These are phyloP conservation scores for Emmelina monodactyla DNA, from an alignment of 2,888 invertebrate species.

Conservation along the genomic window DNA sequence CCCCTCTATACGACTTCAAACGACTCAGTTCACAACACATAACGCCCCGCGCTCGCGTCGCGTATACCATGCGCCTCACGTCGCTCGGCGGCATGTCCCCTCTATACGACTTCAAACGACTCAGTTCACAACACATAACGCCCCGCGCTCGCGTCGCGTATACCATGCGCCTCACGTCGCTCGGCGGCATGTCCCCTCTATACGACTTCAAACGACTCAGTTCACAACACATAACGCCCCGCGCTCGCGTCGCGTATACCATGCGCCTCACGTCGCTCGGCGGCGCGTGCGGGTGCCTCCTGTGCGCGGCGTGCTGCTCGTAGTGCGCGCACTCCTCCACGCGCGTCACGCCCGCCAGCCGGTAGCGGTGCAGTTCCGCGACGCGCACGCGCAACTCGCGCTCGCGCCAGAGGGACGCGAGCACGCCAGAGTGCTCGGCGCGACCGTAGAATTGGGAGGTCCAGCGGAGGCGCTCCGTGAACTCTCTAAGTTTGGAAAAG, in stretches of 20 bases:
- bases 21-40: too few relatives aligned
- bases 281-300: conserved; percentile 61
- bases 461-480: conserved; percentile 83
- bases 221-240: conserved; percentile 16
- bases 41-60: too few relatives aligned
- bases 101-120: too few relatives aligned
- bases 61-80: too few relatives aligned
- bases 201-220: too few relatives aligned
- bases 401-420: conserved; percentile 82
- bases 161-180: too few relatives aligned
- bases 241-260: conserved; percentile 24
- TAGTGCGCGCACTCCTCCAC: conserved; percentile 88
- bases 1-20: too few relatives aligned
- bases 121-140: too few relatives aligned
- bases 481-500: conserved; percentile 63
- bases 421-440: conserved; percentile 82
- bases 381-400: conserved; percentile 83
- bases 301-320: conserved; percentile 77
- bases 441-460: conserved; percentile 90
- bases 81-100: too few relatives aligned
- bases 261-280: conserved; percentile 67
- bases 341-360: conserved; percentile 84
- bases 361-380: conserved; percentile 81
- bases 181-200: too few relatives aligned
- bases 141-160: too few relatives aligned